Evolutionary conservation across 2,797 vertebrate genomes (phyloP), one percentile per base, ranked within the genome.

Genomic region (Eleutherodactylus coqui): DNA sequence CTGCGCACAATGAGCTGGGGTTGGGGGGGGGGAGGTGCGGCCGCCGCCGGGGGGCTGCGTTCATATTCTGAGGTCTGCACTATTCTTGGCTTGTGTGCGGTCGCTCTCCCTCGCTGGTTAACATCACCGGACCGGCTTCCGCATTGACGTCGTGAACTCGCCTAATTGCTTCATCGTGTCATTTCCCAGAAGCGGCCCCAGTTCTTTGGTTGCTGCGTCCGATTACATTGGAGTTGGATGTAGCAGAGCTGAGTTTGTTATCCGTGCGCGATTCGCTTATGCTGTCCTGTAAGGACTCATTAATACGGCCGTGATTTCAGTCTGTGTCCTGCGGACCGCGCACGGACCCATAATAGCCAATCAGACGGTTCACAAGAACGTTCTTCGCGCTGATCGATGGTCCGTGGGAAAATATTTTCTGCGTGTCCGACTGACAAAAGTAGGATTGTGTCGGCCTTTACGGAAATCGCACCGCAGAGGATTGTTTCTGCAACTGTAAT

Each of bases 71-170:
- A 72, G 62, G 67, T 51, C 60, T 19, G 24, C 1, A 38, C 38
- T 87, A 87, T 87, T 47, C 60, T 49, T 86, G 60, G 62, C 49
- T 45, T 72, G n/a, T 51, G 32, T 75, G 79, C 69, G 5, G 24
- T 51, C 38, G 1, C 21, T 38, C 58, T 86, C 77, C 84, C 64
- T 75, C 27, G 69, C 51, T 64, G 84, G 67, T 79, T 62, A 51
- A 13, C 78, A 55, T 29, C n/a, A 72, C 19, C 10, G 45, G n/a
- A 41, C 41, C 60, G 13, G 45, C 36, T 51, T 41, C 43, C 32
- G 11, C 69, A 45, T 2, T 73, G 69, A 73, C 69, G 41, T 41
- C 2, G 38, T 14, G 41, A 27, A 14, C 24, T 14, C 11, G 36
- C 36, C 69, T 41, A 43, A 72, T 72, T 41, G 69, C 69, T 41